A percentile compares a stretch with the other conserved stretches of the same genome.
These are phyloP conservation scores for Lithobates sylvaticus DNA, from an alignment of 2,797 vertebrate genomes.

Conservation along the genomic window DNA sequence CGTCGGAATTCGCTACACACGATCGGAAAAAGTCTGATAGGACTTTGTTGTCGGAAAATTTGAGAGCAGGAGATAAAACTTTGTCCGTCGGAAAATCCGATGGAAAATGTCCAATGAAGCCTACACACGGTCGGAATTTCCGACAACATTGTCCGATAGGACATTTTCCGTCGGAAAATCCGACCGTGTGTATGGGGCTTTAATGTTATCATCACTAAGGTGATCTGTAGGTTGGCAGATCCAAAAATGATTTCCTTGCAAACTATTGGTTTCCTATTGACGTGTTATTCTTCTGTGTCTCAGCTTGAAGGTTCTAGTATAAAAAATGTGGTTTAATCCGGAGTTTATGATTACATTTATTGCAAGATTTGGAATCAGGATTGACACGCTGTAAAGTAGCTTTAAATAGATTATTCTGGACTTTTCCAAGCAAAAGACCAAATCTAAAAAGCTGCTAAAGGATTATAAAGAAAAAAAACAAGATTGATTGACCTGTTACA, in stretches of 20 bases:
- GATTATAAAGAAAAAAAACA: background rate
- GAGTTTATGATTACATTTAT: background rate
- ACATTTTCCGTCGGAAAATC: too few species aligned
- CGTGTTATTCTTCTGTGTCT: background rate
- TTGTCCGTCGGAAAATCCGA: too few species aligned
- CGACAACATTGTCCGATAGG: too few species aligned
- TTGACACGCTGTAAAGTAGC: background rate
- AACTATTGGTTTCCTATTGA: background rate
- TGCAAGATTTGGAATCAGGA: background rate
- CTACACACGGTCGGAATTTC: too few species aligned
- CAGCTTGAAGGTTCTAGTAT: background rate
- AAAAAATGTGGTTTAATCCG: background rate
- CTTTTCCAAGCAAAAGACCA: background rate
- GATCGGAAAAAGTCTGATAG: too few species aligned
- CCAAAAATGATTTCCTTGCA: background rate
- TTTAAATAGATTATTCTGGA: background rate
- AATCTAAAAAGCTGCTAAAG: background rate
- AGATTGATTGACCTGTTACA: background rate
- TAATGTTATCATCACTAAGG: background rate
- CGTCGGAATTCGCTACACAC: too few species aligned
- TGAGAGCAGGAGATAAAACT: too few species aligned
- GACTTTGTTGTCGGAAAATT: too few species aligned
- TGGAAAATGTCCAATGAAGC: too few species aligned
- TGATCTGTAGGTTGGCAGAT: too few species aligned
- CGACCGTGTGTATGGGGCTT: too few species aligned